Conservation (phyloP, 2,797 vertebrate species). For the Scarus forsteni region DNA sequence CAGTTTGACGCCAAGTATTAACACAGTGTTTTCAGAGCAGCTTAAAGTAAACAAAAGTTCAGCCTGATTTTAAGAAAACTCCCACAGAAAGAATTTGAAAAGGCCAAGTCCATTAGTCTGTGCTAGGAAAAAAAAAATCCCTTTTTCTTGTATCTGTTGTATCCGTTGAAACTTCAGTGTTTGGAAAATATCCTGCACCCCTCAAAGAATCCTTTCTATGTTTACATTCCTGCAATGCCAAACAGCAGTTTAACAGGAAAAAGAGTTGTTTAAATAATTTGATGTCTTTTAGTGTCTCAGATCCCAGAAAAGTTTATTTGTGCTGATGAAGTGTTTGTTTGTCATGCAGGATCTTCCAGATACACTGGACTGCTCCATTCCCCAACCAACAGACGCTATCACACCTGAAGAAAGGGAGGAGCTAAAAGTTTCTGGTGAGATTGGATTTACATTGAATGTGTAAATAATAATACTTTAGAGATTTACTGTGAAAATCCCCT, state of each 20-base stretch:
- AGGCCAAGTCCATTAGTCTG: not conserved
- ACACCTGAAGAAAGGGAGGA: slow-evolving; percentile 97
- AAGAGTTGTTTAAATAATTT: not conserved
- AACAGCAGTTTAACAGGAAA: not conserved
- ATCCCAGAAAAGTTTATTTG: too few relatives aligned
- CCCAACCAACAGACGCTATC: slow-evolving; percentile 91
- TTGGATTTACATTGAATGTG: too few relatives aligned
- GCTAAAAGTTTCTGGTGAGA: slow-evolving; percentile 94
- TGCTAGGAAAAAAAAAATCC: not conserved
- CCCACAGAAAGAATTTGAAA: not conserved
- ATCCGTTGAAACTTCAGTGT: too few relatives aligned
- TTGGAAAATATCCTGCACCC: too few relatives aligned
- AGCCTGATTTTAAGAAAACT: not conserved
- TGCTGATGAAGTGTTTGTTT: not conserved
- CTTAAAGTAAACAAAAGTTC: slow-evolving; percentile 4
- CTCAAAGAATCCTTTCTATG: not conserved
- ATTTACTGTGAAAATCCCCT: too few relatives aligned
- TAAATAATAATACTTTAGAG: too few relatives aligned
- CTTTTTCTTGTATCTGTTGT: not conserved
- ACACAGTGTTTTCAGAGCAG: not conserved
- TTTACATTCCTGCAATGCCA: not conserved
- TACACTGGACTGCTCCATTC: slow-evolving; percentile 90
- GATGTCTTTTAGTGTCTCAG: not conserved
- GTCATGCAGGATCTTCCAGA: slow-evolving; percentile 73
- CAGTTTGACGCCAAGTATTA: not conserved